Evolutionary conservation across 2,113 vertebrate species (phyloP).

Genomic region (Macrotus californicus): DNA sequence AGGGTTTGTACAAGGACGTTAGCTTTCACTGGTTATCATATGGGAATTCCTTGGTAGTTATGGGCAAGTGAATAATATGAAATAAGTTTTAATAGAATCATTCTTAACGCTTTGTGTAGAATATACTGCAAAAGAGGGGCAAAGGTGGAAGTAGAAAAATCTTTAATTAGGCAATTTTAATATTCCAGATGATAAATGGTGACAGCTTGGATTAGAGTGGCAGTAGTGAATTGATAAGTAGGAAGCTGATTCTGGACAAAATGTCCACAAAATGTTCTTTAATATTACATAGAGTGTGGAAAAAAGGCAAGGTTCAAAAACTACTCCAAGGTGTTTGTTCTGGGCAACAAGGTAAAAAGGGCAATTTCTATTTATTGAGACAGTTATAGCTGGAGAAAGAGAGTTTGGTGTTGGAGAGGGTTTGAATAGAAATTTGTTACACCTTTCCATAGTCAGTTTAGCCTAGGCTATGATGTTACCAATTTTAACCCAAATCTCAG

Average conservation of each 20-base stretch:
- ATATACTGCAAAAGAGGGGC: background rate
- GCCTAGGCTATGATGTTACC: background rate
- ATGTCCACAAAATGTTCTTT: background rate
- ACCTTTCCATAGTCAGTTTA: background rate
- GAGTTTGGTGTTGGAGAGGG: background rate
- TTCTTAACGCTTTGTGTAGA: background rate
- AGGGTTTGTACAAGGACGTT: background rate
- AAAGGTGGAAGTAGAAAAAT: background rate
- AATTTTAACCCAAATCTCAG: conserved; percentile 6
- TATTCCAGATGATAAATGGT: background rate
- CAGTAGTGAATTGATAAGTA: background rate
- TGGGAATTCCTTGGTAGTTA: background rate
- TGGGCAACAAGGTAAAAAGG: background rate
- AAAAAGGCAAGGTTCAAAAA: background rate
- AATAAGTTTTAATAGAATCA: background rate
- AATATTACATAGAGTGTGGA: background rate
- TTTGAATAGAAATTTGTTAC: background rate
- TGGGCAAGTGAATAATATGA: background rate
- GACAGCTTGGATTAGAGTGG: background rate
- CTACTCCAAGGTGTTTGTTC: background rate
- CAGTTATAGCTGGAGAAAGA: background rate
- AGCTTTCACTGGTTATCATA: background rate
- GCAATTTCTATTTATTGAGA: background rate
- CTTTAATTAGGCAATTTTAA: background rate
- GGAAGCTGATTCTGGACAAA: background rate